Evolutionary conservation across 2,888 invertebrate species (phyloP).

Genomic region (Caprella mutica): DNA sequence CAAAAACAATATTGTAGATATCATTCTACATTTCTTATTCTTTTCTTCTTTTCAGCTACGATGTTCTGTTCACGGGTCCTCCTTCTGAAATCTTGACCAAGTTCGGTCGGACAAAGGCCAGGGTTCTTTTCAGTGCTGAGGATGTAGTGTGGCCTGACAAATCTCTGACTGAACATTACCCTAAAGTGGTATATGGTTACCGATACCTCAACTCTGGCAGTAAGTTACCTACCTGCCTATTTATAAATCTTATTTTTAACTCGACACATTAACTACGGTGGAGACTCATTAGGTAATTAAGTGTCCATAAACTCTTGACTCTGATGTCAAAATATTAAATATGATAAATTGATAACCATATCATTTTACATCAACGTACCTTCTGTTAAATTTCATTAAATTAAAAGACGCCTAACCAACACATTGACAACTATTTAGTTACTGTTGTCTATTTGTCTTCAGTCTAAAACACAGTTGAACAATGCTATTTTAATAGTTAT

Average conservation of each 20-base stretch:
- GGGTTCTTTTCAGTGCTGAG: constrained; percentile 87
- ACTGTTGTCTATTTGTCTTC: too few species aligned
- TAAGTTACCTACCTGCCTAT: constrained; percentile 38
- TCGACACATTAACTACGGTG: too few species aligned
- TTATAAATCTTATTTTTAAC: neutral
- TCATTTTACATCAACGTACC: too few species aligned
- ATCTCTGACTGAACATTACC: constrained; percentile 61
- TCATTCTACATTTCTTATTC: too few species aligned
- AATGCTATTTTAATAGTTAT: too few species aligned
- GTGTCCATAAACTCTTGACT: neutral
- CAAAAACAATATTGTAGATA: too few species aligned
- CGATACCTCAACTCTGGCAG: constrained; percentile 88
- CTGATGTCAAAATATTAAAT: constrained; percentile 2
- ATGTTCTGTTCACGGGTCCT: constrained; percentile 59
- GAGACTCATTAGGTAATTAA: neutral
- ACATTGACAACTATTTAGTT: too few species aligned
- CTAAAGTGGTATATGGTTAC: constrained; percentile 57
- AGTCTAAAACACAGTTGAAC: too few species aligned
- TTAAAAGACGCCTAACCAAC: too few species aligned
- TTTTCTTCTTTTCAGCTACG: constrained; percentile 52
- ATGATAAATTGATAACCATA: neutral
- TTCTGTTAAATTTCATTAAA: too few species aligned
- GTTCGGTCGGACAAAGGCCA: constrained; percentile 59
- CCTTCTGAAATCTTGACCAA: constrained; percentile 61
- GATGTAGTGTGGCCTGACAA: constrained; percentile 88